Evolutionary conservation across 1,140 invertebrate genomes (phyloP).

Genomic region (Drosophila willistoni): DNA sequence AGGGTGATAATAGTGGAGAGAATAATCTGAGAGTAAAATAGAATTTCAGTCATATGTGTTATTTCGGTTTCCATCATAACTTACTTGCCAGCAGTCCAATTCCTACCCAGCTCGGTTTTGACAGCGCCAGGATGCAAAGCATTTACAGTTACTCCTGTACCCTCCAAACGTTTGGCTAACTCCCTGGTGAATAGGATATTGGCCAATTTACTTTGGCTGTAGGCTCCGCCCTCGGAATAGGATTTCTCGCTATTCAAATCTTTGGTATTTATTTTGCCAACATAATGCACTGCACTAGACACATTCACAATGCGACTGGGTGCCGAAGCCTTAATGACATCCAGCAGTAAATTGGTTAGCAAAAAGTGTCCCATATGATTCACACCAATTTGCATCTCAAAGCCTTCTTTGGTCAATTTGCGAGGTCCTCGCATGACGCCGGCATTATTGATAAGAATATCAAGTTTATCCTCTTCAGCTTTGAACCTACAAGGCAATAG

Average conservation of each 20-base stretch:
- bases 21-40: slow-evolving; percentile 82
- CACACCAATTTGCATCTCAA: slow-evolving; percentile 93
- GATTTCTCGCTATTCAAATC: slow-evolving; percentile 89
- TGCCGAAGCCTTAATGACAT: slow-evolving; percentile 88
- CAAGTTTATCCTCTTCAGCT: slow-evolving; percentile 87
- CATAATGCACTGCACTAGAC: slow-evolving; percentile 88
- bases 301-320: slow-evolving; percentile 91
- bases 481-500: slow-evolving; percentile 83
- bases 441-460: slow-evolving; percentile 96
- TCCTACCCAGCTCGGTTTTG: slow-evolving; percentile 90
- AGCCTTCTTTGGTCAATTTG: slow-evolving; percentile 90
- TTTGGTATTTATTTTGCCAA: slow-evolving; percentile 88
- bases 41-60: not conserved
- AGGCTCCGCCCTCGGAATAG: slow-evolving; percentile 88
- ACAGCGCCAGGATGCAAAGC: slow-evolving; percentile 93
- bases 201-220: slow-evolving; percentile 94
- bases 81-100: slow-evolving; percentile 73
- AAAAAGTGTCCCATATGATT: slow-evolving; percentile 94
- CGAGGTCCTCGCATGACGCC: slow-evolving; percentile 90
- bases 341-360: slow-evolving; percentile 92
- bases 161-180: slow-evolving; percentile 88
- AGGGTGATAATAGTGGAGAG: slow-evolving; percentile 89
- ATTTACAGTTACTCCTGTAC: slow-evolving; percentile 90
- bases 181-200: slow-evolving; percentile 92
- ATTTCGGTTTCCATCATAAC: not conserved